Conservation (phyloP, 2,113 vertebrate genomes). For the Sebastes fasciatus region DNA sequence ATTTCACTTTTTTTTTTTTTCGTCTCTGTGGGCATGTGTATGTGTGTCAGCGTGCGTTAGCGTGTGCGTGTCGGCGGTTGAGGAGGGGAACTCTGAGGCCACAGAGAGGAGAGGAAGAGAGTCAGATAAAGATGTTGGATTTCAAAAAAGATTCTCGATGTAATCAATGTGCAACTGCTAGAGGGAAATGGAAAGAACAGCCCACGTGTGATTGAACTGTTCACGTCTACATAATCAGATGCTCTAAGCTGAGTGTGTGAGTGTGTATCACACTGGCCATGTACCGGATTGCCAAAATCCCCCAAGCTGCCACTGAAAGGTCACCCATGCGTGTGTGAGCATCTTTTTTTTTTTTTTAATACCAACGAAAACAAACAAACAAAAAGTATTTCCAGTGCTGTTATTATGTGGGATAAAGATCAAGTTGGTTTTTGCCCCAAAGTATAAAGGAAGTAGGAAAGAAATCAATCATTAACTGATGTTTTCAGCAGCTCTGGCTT, state of each 20-base stretch:
- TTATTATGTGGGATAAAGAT: constrained; percentile 70
- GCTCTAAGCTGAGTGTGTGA: constrained; percentile 69
- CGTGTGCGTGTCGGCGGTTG: constrained; percentile 37
- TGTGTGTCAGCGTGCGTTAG: constrained; percentile 29
- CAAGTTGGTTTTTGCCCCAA: constrained; percentile 68
- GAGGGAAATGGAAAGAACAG: constrained; percentile 79
- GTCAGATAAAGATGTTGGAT: constrained; percentile 77
- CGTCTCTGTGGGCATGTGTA: constrained; percentile 32
- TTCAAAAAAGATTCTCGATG: constrained; percentile 74
- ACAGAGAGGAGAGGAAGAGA: constrained; percentile 54
- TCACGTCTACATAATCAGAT: constrained; percentile 76
- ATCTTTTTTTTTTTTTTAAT: constrained; percentile 32
- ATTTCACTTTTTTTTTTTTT: constrained; percentile 19
- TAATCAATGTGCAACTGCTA: constrained; percentile 79
- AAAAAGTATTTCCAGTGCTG: constrained; percentile 66
- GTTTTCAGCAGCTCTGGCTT: constrained; percentile 37
- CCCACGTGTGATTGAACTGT: constrained; percentile 78
- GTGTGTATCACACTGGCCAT: constrained; percentile 69
- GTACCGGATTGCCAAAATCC: constrained; percentile 78
- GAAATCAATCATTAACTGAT: constrained; percentile 57
- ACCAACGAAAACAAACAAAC: constrained; percentile 25
- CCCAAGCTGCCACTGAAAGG: constrained; percentile 80
- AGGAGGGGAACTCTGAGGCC: constrained; percentile 62
- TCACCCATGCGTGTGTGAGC: constrained; percentile 59
- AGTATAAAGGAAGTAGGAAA: constrained; percentile 52